phyloP scores from a whole-genome alignment of 2,888 invertebrate species.

The Eupelmus urozonus region DNA sequence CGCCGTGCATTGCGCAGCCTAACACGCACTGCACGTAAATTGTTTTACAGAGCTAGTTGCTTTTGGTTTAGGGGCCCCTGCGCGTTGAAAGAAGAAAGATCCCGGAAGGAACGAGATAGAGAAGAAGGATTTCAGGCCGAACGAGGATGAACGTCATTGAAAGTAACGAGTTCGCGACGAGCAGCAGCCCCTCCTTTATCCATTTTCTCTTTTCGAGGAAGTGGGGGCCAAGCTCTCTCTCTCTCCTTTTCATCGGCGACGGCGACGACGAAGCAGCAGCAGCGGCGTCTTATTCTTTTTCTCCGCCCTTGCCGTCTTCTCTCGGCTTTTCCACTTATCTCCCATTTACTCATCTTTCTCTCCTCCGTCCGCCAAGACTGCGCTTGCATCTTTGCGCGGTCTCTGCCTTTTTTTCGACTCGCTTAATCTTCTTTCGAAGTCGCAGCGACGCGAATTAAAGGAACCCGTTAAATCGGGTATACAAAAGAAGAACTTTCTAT shows the following conservation, averaged over 20 bases:
- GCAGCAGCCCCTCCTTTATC: slow-evolving; percentile 52
- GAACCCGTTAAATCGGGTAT: too few relatives aligned
- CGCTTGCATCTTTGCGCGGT: too few relatives aligned
- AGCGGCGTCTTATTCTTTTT: slow-evolving; percentile 16
- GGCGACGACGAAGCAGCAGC: too few relatives aligned
- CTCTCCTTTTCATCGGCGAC: slow-evolving; percentile 18
- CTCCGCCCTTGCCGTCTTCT: background rate
- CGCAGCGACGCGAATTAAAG: too few relatives aligned
- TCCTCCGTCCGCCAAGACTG: too few relatives aligned
- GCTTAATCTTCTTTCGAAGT: background rate
- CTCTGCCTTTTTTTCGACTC: background rate
- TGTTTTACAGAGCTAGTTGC: slow-evolving; percentile 20
- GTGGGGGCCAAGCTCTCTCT: slow-evolving; percentile 49
- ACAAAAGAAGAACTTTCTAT: too few relatives aligned
- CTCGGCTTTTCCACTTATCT: slow-evolving; percentile 9
- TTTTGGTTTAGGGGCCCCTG: slow-evolving; percentile 21
- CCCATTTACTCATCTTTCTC: slow-evolving; percentile 2
- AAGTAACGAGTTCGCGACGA: slow-evolving; percentile 44
- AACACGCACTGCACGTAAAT: slow-evolving; percentile 13
- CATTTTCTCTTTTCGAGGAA: slow-evolving; percentile 56
- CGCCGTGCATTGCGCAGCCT: background rate
- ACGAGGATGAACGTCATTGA: slow-evolving; percentile 42
- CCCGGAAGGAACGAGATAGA: background rate
- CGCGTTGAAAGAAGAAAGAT: background rate
- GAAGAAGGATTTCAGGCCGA: slow-evolving; percentile 19